Evolutionary conservation across 2,888 invertebrate species (phyloP).

Genomic region (Syrphus vitripennis): DNA sequence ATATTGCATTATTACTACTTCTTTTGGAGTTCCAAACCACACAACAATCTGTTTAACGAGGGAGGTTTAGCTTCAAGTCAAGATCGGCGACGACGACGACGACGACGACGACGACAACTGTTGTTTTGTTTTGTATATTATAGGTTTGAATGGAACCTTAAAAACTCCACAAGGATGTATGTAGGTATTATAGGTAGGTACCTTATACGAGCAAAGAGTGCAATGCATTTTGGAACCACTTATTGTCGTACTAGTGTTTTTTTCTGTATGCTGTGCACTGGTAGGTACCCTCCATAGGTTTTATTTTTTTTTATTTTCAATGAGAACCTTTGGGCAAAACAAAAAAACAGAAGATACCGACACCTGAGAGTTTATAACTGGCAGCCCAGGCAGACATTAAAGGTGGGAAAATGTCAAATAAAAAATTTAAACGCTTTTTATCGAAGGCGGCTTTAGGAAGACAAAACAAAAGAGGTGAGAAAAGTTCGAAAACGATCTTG

Average conservation of each 20-base stretch:
- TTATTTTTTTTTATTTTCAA: background rate
- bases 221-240: conserved; percentile 68
- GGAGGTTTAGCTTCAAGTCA: conserved; percentile 77
- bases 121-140: background rate
- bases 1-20: conserved; percentile 78
- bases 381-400: conserved; percentile 77
- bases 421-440: conserved; percentile 72
- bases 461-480: background rate
- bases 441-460: conserved; percentile 55
- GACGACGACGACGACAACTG: too few species aligned
- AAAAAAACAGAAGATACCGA: conserved; percentile 31
- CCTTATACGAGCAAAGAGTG: conserved; percentile 36
- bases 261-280: background rate
- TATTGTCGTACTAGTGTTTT: conserved; percentile 67
- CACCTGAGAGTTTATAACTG: conserved; percentile 69
- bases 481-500: background rate
- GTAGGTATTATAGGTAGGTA: background rate
- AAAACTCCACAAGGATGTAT: conserved; percentile 14
- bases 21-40: conserved; percentile 70
- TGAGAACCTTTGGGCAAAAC: background rate
- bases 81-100: background rate
- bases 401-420: conserved; percentile 80
- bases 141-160: background rate
- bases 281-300: background rate
- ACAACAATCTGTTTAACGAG: conserved; percentile 80